Conservation (phyloP, 2,797 vertebrate species). For the Telmatherina bonti region DNA sequence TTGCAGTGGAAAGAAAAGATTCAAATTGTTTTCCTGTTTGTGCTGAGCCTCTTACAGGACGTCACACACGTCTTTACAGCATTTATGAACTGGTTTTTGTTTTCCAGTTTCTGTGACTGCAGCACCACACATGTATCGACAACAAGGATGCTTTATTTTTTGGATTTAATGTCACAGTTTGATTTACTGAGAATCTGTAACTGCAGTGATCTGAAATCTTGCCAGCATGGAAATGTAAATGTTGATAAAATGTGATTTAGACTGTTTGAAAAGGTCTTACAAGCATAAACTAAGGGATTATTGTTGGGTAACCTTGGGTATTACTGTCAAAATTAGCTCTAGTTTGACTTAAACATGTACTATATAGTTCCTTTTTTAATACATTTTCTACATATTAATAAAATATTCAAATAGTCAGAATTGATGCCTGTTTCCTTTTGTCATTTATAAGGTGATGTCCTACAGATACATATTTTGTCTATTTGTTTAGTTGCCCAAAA, state of each 20-base stretch:
- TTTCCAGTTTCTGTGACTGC: constrained; percentile 44
- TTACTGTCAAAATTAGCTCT: constrained; percentile 89
- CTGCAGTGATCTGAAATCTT: constrained; percentile 58
- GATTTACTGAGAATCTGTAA: constrained; percentile 38
- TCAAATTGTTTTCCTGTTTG: constrained; percentile 27
- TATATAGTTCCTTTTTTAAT: constrained; percentile 99
- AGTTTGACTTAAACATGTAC: constrained; percentile 96
- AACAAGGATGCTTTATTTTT: constrained; percentile 28
- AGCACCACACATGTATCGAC: constrained; percentile 16
- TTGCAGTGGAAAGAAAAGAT: constrained; percentile 29
- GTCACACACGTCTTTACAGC: constrained; percentile 6
- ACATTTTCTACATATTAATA: constrained; percentile 99
- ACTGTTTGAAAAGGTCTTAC: constrained; percentile 75
- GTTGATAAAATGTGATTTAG: constrained; percentile 71
- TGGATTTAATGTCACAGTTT: constrained; percentile 37
- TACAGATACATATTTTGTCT: not conserved
- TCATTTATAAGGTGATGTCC: not conserved
- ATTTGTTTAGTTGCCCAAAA: not conserved
- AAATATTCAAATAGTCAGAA: constrained; percentile 89
- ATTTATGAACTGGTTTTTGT: constrained; percentile 55
- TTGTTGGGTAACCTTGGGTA: constrained; percentile 82
- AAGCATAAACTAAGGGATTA: constrained; percentile 72
- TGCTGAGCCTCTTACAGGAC: constrained; percentile 19
- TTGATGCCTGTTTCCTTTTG: constrained; percentile 27
- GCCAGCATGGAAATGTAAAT: constrained; percentile 72